A percentile compares a stretch with the other conserved stretches of the same genome.
Evolutionary conservation across 2,888 invertebrate species (phyloP).

Genomic region (Drosophila suboccidentalis): DNA sequence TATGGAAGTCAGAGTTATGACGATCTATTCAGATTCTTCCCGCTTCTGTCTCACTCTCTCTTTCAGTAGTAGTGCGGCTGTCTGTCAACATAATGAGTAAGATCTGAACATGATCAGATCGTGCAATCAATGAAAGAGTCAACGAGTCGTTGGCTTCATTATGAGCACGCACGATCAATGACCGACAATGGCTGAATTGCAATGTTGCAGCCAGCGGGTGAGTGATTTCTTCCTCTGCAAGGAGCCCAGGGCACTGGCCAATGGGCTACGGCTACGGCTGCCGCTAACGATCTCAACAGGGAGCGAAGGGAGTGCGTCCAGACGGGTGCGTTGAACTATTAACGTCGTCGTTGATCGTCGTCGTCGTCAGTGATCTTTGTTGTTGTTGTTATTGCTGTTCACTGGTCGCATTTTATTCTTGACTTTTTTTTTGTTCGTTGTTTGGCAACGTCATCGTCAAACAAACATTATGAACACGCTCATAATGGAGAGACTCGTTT

Average conservation of each 20-base stretch:
- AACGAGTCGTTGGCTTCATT: conserved; percentile 76
- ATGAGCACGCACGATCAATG: conserved; percentile 77
- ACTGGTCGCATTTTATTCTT: conserved; percentile 71
- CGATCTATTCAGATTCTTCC: conserved; percentile 1
- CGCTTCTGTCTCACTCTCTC: conserved; percentile 8
- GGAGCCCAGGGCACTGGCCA: conserved; percentile 67
- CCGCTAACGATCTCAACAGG: conserved; percentile 59
- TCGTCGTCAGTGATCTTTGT: conserved; percentile 36
- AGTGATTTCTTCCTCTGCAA: conserved; percentile 71
- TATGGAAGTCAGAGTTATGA: not conserved
- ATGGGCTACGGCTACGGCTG: conserved; percentile 44
- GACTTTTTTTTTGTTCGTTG: conserved; percentile 52
- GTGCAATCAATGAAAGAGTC: conserved; percentile 71
- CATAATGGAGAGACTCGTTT: conserved; percentile 69
- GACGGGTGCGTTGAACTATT: conserved; percentile 83
- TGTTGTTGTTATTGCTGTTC: conserved; percentile 34
- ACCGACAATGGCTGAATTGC: conserved; percentile 57
- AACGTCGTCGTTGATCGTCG: conserved; percentile 68
- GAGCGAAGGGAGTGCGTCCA: conserved; percentile 45
- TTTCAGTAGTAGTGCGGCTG: conserved; percentile 10
- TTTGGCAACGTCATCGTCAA: conserved; percentile 78
- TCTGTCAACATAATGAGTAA: conserved; percentile 52
- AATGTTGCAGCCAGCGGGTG: conserved; percentile 57
- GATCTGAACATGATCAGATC: conserved; percentile 53
- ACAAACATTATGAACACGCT: conserved; percentile 60